Conservation (phyloP, 2,113 vertebrate species). For the Fulmarus glacialis region DNA sequence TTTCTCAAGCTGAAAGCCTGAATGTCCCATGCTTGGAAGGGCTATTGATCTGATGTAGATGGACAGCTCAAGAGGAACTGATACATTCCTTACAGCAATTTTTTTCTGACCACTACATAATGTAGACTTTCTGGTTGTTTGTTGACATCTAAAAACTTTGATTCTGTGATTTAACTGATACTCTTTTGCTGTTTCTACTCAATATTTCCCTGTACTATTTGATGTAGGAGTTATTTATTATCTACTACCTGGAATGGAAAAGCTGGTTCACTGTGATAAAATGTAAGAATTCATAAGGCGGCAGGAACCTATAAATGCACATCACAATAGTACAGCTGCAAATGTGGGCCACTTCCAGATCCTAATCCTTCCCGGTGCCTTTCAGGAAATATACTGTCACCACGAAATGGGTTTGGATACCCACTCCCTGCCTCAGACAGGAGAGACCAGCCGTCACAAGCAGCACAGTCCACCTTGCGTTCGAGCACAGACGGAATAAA, state of each 20-base stretch:
- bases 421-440: background rate
- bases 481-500: background rate
- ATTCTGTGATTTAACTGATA: slow-evolving; percentile 55
- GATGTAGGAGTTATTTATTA: slow-evolving; percentile 34
- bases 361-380: background rate
- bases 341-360: background rate
- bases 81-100: slow-evolving; percentile 80
- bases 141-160: slow-evolving; percentile 68
- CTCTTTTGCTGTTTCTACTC: slow-evolving; percentile 2
- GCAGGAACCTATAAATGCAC: slow-evolving; percentile 8
- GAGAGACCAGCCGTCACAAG: background rate
- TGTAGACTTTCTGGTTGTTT: slow-evolving; percentile 69
- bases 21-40: slow-evolving; percentile 88
- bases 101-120: slow-evolving; percentile 70
- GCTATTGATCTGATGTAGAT: slow-evolving; percentile 91
- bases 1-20: slow-evolving; percentile 84
- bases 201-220: slow-evolving; percentile 25
- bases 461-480: accelerated
- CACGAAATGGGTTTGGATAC: background rate
- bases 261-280: slow-evolving; percentile 52
- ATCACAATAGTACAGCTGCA: background rate
- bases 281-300: background rate
- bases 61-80: slow-evolving; percentile 82
- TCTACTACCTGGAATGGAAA: slow-evolving; percentile 38
- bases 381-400: background rate